phyloP scores from a whole-genome alignment of 1,140 invertebrate genomes.

The Cephus cinctus region DNA sequence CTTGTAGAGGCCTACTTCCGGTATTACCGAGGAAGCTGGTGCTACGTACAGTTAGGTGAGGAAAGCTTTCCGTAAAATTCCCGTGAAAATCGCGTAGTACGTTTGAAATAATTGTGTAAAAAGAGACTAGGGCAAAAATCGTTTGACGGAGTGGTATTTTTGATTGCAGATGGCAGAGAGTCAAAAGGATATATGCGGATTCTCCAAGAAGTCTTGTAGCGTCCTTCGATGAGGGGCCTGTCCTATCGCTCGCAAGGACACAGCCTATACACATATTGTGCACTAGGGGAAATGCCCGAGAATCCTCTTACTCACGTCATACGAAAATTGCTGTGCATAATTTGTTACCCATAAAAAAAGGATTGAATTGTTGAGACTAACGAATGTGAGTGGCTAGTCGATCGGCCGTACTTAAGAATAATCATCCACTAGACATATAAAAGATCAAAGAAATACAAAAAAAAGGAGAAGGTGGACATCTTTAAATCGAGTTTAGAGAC shows the following conservation, averaged over 20 bases:
- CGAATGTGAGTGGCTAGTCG: slow-evolving; percentile 15
- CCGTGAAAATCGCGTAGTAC: slow-evolving; percentile 12
- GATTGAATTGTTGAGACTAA: not conserved
- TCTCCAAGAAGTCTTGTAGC: slow-evolving; percentile 18
- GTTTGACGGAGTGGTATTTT: slow-evolving; percentile 28
- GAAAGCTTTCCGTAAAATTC: slow-evolving; percentile 19
- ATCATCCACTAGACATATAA: too few relatives aligned
- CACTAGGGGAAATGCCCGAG: not conserved
- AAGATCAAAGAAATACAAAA: too few relatives aligned
- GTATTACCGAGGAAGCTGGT: slow-evolving; percentile 23
- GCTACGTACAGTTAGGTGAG: slow-evolving; percentile 39
- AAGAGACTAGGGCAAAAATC: slow-evolving; percentile 20
- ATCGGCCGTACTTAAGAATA: slow-evolving; percentile 2
- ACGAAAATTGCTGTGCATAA: not conserved
- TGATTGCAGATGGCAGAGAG: slow-evolving; percentile 38
- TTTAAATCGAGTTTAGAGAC: too few relatives aligned
- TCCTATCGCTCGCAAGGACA: not conserved
- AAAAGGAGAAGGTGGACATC: too few relatives aligned
- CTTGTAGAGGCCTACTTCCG: slow-evolving; percentile 21
- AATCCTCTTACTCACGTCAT: slow-evolving; percentile 8
- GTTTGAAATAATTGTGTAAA: slow-evolving; percentile 23
- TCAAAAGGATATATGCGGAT: slow-evolving; percentile 30
- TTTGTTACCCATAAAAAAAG: not conserved
- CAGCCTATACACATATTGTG: not conserved
- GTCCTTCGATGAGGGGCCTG: slow-evolving; percentile 11